Evolutionary conservation across 2,888 invertebrate species (phyloP), one percentile per base, ranked within the genome.

Genomic region (Rhodophaea formosa): DNA sequence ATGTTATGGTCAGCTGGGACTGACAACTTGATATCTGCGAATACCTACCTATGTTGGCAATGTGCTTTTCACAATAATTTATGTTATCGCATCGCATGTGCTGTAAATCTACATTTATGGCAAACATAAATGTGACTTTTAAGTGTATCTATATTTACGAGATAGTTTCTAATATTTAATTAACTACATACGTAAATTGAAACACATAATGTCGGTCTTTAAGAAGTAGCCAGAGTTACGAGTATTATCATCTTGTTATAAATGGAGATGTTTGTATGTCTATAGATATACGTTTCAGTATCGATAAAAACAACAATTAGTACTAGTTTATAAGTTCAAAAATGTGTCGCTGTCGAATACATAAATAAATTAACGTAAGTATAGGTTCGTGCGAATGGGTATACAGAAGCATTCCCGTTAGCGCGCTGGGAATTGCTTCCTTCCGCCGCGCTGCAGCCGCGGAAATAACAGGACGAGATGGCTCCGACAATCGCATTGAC

Each of bases 391-490:
- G 51, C 53, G 47, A 56, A 46, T 60, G 56, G 54, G 56, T 59
- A 57, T 71, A 72, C 73, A 77, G 73, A 72, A 74, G 70, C 75
- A 77, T 76, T 81, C 80, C 82, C 74, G 79, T 77, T 79, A 76
- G 79, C 73, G 69, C 73, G 70, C 74, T 79, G 80, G 81, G 82
- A 87, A 88, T 90, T 86, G 75, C 84, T 88, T 89, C 90, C 89
- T 89, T 89, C 90, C 89, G 84, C 68, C 74, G 66, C 59, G 71
- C 76, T 75, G 74, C 72, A 69, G 74, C 71, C 74, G 74, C 84
- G 89, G 89, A 88, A 89, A 89, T 89, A 81, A 84, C 82, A 79
- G 80, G 78, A 79, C 81, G 80, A 79, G 79, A 73, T 78, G 78
- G 79, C 79, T 69, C 74, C 85, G 83, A 79, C 82, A 82, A 78